phyloP scores from a whole-genome alignment of 2,888 invertebrate genomes.

The Cephus pulcher region DNA sequence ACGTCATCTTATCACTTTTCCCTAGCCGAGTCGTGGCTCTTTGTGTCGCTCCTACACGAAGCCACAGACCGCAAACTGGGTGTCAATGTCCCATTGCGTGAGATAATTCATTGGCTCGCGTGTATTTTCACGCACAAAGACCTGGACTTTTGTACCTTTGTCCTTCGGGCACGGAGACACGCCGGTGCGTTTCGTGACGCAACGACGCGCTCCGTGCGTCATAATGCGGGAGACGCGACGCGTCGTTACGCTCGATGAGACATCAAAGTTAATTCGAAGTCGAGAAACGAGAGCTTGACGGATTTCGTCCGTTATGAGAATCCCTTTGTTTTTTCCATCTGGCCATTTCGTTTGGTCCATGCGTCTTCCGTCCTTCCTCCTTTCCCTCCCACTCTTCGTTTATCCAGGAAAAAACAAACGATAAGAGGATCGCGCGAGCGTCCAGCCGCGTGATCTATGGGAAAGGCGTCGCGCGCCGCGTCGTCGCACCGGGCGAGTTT shows the following conservation, averaged over 20 bases:
- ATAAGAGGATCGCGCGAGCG: neutral
- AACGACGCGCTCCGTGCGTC: neutral
- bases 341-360: neutral
- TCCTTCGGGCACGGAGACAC: conserved; percentile 16
- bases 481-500: neutral
- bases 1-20: conserved; percentile 11
- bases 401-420: neutral
- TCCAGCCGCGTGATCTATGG: neutral
- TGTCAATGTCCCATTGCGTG: conserved; percentile 52
- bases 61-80: conserved; percentile 50
- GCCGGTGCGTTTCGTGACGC: neutral
- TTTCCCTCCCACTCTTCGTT: neutral
- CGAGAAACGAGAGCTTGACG: neutral
- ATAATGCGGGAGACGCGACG: neutral
- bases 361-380: neutral
- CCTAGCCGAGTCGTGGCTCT: conserved; percentile 25
- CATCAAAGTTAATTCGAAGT: neutral
- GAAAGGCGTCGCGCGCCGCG: neutral
- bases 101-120: conserved; percentile 44
- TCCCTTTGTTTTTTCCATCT: neutral
- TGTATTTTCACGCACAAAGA: conserved; percentile 10
- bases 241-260: conserved; percentile 4
- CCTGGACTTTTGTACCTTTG: conserved; percentile 41
- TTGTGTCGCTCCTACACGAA: conserved; percentile 39
- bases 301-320: neutral